Evolutionary conservation across 2,113 vertebrate genomes (phyloP), one percentile per base, ranked within the genome.

Genomic region (Microcebus lehilahytsara): DNA sequence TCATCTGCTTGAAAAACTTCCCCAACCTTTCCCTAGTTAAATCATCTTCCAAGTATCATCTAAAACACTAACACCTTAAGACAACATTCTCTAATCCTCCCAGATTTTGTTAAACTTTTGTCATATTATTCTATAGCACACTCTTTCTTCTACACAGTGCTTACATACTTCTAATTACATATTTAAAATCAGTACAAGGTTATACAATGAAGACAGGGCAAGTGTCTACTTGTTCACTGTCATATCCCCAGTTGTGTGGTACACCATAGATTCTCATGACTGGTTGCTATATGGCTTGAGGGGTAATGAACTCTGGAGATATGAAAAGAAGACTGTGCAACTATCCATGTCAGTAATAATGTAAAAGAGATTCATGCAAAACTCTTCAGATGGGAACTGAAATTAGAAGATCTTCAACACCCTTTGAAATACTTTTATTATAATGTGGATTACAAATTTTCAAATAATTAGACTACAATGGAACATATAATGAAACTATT

Each of bases 361-460:
- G 30, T 53, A 93, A 83, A 84, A 75, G n/a, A 5, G 42, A 93
- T 69, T 95, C 64, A 93, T 40, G 27, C 49, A 95, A 93, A 80
- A 6, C 53, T 56, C 53, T 56, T 56, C 53, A 51, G 19, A 46
- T 77, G 58, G 42, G 9, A 85, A 77, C 16, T 89, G 53, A 89
- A 95, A 85, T 32, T 84, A 92, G 23, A 84, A 27, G 58, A 85
- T 19, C 71, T 81, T 95, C 46, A 91, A 89, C 94, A 69, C 37
- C 34, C 60, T 92, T 71, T 58, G 34, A 92, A 96, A 84, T 84
- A 74, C 27, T 56, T 95, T 92, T 80, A 72, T 62, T 79, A 93
- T 56, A 96, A 91, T 78, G 16, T 72, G 10, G 62, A 90, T 79
- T 78, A 92, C 25, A 95, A 83, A 77, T 66, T 94, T 92, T 93